These are phyloP conservation scores for Dromiciops gliroides DNA, from an alignment of 2,113 vertebrate genomes.

Conservation along the genomic window DNA sequence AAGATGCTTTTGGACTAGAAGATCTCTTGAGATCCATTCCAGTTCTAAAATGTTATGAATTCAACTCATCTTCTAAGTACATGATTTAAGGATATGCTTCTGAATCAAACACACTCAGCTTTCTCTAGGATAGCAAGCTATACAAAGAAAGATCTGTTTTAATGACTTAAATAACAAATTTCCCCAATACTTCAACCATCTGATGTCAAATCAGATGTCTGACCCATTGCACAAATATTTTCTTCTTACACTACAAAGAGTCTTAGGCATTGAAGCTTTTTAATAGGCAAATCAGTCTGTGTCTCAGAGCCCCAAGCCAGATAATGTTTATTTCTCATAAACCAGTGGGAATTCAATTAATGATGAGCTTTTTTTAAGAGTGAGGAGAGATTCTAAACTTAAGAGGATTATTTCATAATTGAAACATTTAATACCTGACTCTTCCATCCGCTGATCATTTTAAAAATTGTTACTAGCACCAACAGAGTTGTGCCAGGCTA, in stretches of 20 bases:
- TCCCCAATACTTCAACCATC: not conserved
- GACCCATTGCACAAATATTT: not conserved
- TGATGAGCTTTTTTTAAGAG: not conserved
- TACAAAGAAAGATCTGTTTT: not conserved
- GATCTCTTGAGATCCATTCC: not conserved
- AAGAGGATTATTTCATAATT: constrained; percentile 4
- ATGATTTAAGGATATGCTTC: not conserved
- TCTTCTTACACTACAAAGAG: not conserved
- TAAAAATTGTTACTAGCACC: not conserved
- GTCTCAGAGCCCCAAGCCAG: not conserved
- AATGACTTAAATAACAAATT: not conserved
- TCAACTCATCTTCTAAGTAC: not conserved
- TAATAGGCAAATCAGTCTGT: not conserved
- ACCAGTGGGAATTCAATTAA: not conserved
- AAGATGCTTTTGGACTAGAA: not conserved
- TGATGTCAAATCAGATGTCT: not conserved
- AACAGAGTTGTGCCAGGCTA: not conserved
- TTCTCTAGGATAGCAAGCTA: not conserved
- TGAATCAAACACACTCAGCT: not conserved
- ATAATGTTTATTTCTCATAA: not conserved
- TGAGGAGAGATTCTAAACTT: not conserved
- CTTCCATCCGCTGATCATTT: not conserved
- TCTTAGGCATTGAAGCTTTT: not conserved
- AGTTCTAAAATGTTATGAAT: not conserved
- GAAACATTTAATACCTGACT: not conserved